Evolutionary conservation across 2,888 invertebrate species (phyloP).

Genomic region (Synergus itoensis): DNA sequence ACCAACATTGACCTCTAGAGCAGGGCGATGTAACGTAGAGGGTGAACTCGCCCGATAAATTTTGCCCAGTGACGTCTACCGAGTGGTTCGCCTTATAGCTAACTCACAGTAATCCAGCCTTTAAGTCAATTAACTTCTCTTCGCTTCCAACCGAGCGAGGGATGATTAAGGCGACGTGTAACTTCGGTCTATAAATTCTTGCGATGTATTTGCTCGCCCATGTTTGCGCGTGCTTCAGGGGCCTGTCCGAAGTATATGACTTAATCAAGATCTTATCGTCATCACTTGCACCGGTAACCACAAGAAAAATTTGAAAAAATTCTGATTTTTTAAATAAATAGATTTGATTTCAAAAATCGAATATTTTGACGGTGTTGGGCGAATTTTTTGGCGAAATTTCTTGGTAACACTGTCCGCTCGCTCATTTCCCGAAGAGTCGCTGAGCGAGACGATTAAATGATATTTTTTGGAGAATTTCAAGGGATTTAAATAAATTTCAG

Average conservation of each 20-base stretch:
- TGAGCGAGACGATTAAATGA: too few species aligned
- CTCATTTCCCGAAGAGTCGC: too few species aligned
- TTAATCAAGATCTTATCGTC: constrained; percentile 38
- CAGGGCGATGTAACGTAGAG: constrained; percentile 11
- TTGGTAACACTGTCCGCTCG: too few species aligned
- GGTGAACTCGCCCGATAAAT: constrained; percentile 31
- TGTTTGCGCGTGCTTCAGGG: constrained; percentile 54
- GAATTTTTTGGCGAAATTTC: too few species aligned
- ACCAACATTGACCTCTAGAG: constrained; percentile 29
- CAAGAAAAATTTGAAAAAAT: too few species aligned
- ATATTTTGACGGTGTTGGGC: too few species aligned
- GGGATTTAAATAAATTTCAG: too few species aligned
- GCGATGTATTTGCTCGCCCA: constrained; percentile 60
- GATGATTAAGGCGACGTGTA: constrained; percentile 61
- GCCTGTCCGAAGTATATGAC: constrained; percentile 28
- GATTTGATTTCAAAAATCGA: too few species aligned
- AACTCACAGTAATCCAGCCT: constrained; percentile 42
- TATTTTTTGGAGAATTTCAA: background rate
- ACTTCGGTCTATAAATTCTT: constrained; percentile 62
- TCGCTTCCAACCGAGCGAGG: constrained; percentile 55
- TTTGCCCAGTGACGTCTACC: constrained; percentile 31
- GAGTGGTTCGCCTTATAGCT: constrained; percentile 23
- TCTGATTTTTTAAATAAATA: too few species aligned
- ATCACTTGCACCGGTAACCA: constrained; percentile 18
- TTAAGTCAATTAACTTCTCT: constrained; percentile 62